Evolutionary conservation across 2,888 invertebrate species (phyloP).

Genomic region (Cataglyphis rosenhaueri): DNA sequence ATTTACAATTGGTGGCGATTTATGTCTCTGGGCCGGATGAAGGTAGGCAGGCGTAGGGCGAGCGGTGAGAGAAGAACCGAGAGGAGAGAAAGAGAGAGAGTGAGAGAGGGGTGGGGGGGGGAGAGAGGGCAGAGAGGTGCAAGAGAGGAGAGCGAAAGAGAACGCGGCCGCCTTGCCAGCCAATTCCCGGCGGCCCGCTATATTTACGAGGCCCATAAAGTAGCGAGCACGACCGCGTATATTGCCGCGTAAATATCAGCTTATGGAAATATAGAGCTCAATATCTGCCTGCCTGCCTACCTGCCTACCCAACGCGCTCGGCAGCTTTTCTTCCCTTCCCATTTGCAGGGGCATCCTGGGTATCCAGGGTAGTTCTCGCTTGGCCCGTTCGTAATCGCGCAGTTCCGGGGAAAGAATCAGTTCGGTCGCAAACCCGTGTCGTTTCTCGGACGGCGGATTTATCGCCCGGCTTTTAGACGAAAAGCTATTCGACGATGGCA

Average conservation of each 20-base stretch:
- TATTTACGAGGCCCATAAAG: slow-evolving; percentile 85
- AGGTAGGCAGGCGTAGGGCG: slow-evolving; percentile 69
- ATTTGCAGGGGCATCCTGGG: slow-evolving; percentile 66
- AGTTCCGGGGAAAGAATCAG: slow-evolving; percentile 66
- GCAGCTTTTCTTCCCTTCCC: slow-evolving; percentile 73
- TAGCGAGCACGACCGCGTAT: slow-evolving; percentile 84
- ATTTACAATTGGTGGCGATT: slow-evolving; percentile 84
- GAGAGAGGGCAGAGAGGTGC: slow-evolving; percentile 1
- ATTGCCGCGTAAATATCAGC: slow-evolving; percentile 87
- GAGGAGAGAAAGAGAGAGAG: slow-evolving; percentile 39
- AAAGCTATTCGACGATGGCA: slow-evolving; percentile 27
- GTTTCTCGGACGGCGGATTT: slow-evolving; percentile 31
- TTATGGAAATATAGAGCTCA: slow-evolving; percentile 88
- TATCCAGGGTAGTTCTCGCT: slow-evolving; percentile 69
- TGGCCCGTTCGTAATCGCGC: slow-evolving; percentile 69
- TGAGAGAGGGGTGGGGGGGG: slow-evolving; percentile 33
- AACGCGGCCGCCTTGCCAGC: slow-evolving; percentile 83
- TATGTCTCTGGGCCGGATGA: slow-evolving; percentile 79
- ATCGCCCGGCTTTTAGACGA: slow-evolving; percentile 12
- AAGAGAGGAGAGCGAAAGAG: slow-evolving; percentile 68
- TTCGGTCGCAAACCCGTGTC: slow-evolving; percentile 48
- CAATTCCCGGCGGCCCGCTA: slow-evolving; percentile 84
- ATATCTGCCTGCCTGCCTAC: slow-evolving; percentile 85
- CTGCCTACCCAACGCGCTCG: slow-evolving; percentile 72
- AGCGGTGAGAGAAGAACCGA: slow-evolving; percentile 60